Conservation (phyloP, 2,113 vertebrate species). For the Ammodramus savannarum region DNA sequence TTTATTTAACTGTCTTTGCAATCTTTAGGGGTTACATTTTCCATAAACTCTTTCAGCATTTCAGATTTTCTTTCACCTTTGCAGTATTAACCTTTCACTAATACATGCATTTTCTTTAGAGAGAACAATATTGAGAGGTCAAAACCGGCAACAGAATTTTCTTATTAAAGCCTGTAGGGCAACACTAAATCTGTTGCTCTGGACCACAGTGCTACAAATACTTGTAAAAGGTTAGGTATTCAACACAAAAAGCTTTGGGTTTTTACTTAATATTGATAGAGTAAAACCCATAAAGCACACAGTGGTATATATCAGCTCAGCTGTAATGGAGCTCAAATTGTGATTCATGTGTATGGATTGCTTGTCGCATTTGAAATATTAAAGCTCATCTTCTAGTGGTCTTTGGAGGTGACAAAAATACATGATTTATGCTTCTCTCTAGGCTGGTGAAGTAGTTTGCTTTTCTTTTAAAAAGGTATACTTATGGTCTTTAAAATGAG, state of each 20-base stretch:
- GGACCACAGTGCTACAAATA: background rate
- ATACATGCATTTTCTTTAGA: background rate
- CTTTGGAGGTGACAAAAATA: conserved; percentile 70
- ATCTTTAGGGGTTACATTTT: background rate
- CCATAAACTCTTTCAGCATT: background rate
- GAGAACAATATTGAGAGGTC: background rate
- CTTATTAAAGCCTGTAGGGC: background rate
- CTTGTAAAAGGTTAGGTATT: conserved; percentile 13
- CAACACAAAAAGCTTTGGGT: background rate
- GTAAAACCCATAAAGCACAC: conserved; percentile 37
- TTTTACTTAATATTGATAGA: conserved; percentile 38
- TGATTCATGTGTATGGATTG: conserved; percentile 69
- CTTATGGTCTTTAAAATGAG: conserved; percentile 70
- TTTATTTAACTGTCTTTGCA: background rate
- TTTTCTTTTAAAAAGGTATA: conserved; percentile 70
- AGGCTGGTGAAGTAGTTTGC: conserved; percentile 54
- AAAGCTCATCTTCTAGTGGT: conserved; percentile 67
- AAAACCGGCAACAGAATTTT: background rate
- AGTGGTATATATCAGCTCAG: conserved; percentile 19
- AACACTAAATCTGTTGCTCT: background rate
- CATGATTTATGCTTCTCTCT: conserved; percentile 69
- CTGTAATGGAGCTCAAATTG: conserved; percentile 60
- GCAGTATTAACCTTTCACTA: background rate
- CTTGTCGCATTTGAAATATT: conserved; percentile 76
- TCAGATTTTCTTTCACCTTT: background rate